phyloP scores from a whole-genome alignment of 64 coral and sea anemone species.

The Catalaphyllia jardinei region DNA sequence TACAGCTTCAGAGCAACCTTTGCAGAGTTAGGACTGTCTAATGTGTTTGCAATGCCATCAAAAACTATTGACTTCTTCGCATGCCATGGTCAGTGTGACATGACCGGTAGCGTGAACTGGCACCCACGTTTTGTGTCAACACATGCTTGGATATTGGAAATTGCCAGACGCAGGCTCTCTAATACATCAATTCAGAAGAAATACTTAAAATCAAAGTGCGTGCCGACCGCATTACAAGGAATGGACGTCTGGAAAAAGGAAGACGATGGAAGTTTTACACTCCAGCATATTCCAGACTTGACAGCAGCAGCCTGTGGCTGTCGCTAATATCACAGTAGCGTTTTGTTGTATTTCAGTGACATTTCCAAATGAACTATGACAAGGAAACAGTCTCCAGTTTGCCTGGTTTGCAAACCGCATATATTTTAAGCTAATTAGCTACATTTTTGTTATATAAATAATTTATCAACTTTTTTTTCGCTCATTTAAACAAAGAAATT shows the following conservation, averaged over 20 bases:
- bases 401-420: no score
- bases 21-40: background rate
- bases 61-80: background rate
- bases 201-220: background rate
- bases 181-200: background rate
- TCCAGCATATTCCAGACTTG: background rate
- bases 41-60: background rate
- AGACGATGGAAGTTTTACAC: background rate
- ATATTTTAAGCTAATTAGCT: no score
- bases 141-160: background rate
- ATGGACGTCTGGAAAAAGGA: background rate
- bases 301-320: background rate
- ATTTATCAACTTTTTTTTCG: no score
- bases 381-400: no score
- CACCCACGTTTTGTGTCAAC: background rate
- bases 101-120: background rate
- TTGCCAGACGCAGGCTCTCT: background rate
- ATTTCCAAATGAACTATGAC: no score
- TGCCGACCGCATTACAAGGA: background rate
- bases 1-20: background rate
- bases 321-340: background rate
- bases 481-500: no score
- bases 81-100: background rate
- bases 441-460: no score
- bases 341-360: no score